Conservation (phyloP, 1,140 invertebrate species). For the Brevipalpus yothersi region DNA sequence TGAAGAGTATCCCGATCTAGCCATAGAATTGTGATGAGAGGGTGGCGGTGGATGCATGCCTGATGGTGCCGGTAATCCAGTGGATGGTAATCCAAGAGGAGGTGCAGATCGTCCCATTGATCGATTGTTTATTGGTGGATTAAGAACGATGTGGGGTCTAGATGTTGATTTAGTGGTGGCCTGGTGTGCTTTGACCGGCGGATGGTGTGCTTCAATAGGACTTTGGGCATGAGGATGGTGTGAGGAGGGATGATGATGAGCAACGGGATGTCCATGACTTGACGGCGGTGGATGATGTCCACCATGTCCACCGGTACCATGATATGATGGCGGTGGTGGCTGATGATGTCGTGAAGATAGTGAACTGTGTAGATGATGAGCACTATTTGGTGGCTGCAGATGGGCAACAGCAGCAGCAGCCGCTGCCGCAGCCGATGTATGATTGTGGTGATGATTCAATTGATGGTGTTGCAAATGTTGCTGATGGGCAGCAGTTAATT, state of each 20-base stretch:
- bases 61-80: background rate
- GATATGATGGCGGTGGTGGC: background rate
- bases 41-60: conserved; percentile 2
- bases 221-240: background rate
- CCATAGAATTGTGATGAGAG: conserved; percentile 2
- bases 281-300: background rate
- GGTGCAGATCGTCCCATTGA: background rate
- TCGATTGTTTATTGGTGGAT: background rate
- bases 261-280: background rate
- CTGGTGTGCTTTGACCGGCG: background rate
- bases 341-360: background rate
- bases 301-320: too few relatives aligned
- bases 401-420: background rate
- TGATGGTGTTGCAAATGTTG: background rate
- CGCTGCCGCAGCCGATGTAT: background rate
- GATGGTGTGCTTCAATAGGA: background rate
- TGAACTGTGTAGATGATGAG: too few relatives aligned
- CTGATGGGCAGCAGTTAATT: background rate
- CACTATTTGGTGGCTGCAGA: background rate
- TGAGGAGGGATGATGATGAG: background rate
- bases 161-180: background rate
- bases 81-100: background rate
- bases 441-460: background rate
- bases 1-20: conserved; percentile 3
- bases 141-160: background rate